These are phyloP conservation scores for Drosophila acutilabella DNA, from an alignment of 2,888 invertebrate species.

Conservation along the genomic window DNA sequence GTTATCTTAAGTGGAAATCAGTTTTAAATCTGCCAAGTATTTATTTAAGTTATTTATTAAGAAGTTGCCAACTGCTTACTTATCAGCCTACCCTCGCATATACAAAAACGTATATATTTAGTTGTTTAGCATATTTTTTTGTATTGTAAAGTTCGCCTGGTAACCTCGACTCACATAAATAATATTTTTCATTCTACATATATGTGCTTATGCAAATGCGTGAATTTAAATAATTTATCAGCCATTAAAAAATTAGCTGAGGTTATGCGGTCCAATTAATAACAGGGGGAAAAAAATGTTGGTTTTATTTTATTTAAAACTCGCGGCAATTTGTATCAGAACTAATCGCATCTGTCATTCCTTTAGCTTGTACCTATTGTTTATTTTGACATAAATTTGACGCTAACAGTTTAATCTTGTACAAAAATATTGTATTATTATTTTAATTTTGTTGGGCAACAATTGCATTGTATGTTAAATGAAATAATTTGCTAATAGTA, in stretches of 20 bases:
- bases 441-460: conserved; percentile 14
- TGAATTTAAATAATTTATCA: conserved; percentile 65
- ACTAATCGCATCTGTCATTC: conserved; percentile 66
- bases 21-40: too few relatives aligned
- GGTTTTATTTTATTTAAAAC: conserved; percentile 16
- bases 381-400: conserved; percentile 68
- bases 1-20: too few relatives aligned
- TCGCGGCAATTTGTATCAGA: conserved; percentile 56
- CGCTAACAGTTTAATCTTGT: conserved; percentile 66
- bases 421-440: conserved; percentile 43
- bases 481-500: not conserved
- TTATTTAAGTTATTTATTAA: too few relatives aligned
- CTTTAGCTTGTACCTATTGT: conserved; percentile 54
- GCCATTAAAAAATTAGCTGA: conserved; percentile 71
- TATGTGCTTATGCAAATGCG: conserved; percentile 48
- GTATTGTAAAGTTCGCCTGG: conserved; percentile 49
- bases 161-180: conserved; percentile 49
- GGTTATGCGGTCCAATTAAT: conserved; percentile 59
- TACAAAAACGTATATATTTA: conserved; percentile 5
- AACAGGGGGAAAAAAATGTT: conserved; percentile 15
- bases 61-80: not conserved
- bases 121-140: conserved; percentile 14
- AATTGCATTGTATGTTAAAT: conserved; percentile 26
- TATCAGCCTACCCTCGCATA: conserved; percentile 23
- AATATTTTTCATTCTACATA: conserved; percentile 47